phyloP scores from a whole-genome alignment of 2,888 invertebrate genomes.

The Pantelozetes paolii region DNA sequence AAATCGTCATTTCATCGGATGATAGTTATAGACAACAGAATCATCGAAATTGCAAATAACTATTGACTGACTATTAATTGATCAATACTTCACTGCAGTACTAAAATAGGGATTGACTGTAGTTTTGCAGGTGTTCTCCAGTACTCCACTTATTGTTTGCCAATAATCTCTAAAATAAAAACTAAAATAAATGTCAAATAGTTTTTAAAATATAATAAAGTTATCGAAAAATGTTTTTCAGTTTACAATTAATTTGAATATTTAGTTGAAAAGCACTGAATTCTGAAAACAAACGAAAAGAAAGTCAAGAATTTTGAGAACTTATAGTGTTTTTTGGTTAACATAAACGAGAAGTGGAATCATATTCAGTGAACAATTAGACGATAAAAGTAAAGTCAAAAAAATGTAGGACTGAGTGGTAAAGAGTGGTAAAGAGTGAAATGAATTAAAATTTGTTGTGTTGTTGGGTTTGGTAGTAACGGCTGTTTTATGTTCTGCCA shows the following conservation, averaged over 20 bases:
- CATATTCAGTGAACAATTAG: constrained; percentile 1
- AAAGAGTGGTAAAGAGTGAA: background rate
- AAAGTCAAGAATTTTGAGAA: background rate
- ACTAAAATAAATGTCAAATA: too few relatives aligned
- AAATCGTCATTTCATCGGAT: background rate
- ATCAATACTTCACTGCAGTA: background rate
- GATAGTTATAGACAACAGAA: background rate
- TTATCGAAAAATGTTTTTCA: too few relatives aligned
- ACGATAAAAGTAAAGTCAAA: background rate
- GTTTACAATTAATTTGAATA: background rate
- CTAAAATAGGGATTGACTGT: background rate
- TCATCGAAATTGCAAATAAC: background rate
- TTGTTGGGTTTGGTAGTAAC: background rate
- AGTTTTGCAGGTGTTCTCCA: background rate
- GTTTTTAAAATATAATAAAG: too few relatives aligned
- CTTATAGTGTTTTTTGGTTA: background rate
- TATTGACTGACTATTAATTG: background rate
- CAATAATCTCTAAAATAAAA: background rate
- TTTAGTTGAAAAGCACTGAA: background rate
- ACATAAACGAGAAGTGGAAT: background rate
- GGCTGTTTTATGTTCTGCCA: constrained; percentile 28
- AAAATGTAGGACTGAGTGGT: background rate
- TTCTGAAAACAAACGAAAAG: background rate
- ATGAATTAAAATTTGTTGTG: constrained; percentile 26
- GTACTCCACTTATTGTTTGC: background rate